Evolutionary conservation across 1,140 invertebrate genomes (phyloP), one percentile per base, ranked within the genome.

Genomic region (Apolygus lucorum): DNA sequence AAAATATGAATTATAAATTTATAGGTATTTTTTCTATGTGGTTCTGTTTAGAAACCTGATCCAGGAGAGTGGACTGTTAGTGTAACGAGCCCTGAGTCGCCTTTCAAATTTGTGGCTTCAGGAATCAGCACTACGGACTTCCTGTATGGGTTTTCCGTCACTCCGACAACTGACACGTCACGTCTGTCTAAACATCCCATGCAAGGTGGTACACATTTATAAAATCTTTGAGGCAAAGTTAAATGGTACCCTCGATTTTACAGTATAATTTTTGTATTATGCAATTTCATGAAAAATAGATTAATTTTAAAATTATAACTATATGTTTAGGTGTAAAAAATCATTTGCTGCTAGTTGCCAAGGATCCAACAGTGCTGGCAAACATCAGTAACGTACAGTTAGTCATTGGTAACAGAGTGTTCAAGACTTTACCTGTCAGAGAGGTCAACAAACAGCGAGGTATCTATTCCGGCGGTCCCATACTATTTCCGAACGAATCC

Each of bases 121-220:
- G 88, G 87, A 0, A 77, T 87, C 8, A 89, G 87, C 62, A 81
- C 65, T 14, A 67, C 27, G 34, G 64, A 65, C 82, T 29, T 77
- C 88, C 78, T 81, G 4, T 82, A 86, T 70, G 87, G 88, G n/a
- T 91, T 90, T 77, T 84, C 87, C 2, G 80, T 84, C 11, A 74
- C 81, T 17, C 78, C 78, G 1, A 82, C 84, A 0, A 75, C 71
- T 2, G 79, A 81, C 59, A 77, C 87, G 70, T 76, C 76, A 1
- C 79, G 84, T 68, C 86, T 86, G 1, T 81, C 80, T 65, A 81
- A 83, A 69, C 77, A 85, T 65, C 87, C 87, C 24, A 76, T 87
- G 4, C 80, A 82, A 80, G 85, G 86, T 87, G 77, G n/a, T n/a
- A n/a, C n/a, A n/a, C n/a, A n/a, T n/a, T n/a, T n/a, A n/a, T n/a